phyloP scores from a whole-genome alignment of 2,888 invertebrate genomes.

The Elegia similella region DNA sequence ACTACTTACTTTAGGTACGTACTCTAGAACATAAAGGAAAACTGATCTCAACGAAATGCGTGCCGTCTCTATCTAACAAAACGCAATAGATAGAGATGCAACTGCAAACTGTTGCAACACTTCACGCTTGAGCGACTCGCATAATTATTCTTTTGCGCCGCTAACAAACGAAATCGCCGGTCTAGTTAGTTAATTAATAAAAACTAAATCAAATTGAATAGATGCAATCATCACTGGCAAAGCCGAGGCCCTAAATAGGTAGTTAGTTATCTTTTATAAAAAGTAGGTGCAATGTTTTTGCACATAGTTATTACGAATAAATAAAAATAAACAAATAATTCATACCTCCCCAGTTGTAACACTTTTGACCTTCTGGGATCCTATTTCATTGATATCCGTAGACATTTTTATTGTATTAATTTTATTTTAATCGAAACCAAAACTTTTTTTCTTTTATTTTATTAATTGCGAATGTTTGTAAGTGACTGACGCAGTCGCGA shows the following conservation, averaged over 20 bases:
- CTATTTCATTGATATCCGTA: constrained; percentile 55
- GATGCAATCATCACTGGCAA: neutral
- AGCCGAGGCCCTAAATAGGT: no score
- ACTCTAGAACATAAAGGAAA: neutral
- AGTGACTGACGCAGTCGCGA: neutral
- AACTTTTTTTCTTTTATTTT: neutral
- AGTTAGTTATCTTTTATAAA: no score
- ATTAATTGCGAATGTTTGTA: neutral
- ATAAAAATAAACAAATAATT: constrained; percentile 5
- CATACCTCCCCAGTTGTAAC: constrained; percentile 63
- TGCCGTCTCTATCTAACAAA: neutral
- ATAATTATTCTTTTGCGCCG: neutral
- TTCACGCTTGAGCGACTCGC: constrained; percentile 15
- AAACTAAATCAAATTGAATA: neutral
- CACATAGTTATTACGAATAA: neutral
- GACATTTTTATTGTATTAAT: constrained; percentile 36
- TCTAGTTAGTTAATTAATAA: constrained; percentile 11
- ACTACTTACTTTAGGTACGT: no score
- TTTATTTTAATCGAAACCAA: neutral
- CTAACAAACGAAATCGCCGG: neutral
- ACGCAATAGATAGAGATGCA: neutral
- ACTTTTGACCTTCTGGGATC: constrained; percentile 62
- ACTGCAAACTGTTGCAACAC: neutral
- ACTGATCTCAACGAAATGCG: neutral
- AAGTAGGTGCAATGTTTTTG: no score